phyloP scores from a whole-genome alignment of 2,888 invertebrate genomes.

The Candidula unifasciata region DNA sequence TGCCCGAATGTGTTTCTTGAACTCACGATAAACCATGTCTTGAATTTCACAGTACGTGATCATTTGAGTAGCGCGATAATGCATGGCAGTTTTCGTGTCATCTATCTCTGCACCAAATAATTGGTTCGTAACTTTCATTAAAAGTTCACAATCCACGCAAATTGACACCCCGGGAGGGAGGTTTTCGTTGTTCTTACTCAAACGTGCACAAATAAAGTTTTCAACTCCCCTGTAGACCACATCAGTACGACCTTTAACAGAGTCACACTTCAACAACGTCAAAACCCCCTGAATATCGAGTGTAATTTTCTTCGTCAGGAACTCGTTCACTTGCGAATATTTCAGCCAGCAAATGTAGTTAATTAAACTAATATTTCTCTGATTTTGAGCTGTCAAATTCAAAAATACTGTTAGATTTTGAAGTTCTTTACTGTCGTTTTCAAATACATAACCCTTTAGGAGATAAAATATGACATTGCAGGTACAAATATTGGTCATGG shows the following conservation, averaged over 20 bases:
- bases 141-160: neutral
- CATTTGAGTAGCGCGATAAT: neutral
- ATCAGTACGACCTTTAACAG: neutral
- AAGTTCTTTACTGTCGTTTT: neutral
- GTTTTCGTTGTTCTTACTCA: neutral
- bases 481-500: conserved; percentile 10
- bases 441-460: neutral
- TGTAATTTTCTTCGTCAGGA: conserved; percentile 7
- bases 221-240: neutral
- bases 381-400: neutral
- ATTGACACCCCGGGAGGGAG: neutral
- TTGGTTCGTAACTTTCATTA: neutral
- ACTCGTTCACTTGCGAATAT: neutral
- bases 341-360: neutral
- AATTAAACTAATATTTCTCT: neutral
- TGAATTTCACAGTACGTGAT: neutral
- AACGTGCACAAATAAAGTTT: conserved; percentile 2
- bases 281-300: neutral
- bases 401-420: neutral
- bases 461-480: neutral
- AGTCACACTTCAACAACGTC: neutral
- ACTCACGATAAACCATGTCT: conserved; percentile 13
- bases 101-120: neutral
- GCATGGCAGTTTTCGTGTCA: neutral
- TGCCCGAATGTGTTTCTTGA: neutral